phyloP scores from a whole-genome alignment of 2,797 vertebrate genomes.

The Phoebastria nigripes region DNA sequence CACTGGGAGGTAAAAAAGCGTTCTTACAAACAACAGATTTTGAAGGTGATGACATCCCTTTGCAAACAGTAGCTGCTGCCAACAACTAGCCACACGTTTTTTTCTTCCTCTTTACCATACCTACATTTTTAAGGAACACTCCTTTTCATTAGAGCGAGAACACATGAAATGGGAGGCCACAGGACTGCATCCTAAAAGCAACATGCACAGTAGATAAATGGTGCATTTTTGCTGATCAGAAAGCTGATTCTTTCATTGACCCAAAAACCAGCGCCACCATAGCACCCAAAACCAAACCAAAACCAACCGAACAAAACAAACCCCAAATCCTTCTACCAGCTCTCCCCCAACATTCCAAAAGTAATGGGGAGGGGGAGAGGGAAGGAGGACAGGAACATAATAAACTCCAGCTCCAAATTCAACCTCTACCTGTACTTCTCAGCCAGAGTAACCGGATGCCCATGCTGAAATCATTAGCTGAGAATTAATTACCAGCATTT shows the following conservation, averaged over 20 bases:
- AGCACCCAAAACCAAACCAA: neutral
- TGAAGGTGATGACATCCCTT: conserved; percentile 56
- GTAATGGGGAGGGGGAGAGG: neutral
- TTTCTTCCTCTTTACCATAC: neutral
- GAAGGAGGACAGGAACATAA: neutral
- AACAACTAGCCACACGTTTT: conserved; percentile 27
- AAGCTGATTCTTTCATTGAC: neutral
- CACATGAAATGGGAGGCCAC: neutral
- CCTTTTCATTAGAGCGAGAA: neutral
- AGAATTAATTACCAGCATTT: conserved; percentile 9
- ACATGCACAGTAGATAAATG: neutral
- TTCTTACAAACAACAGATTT: conserved; percentile 45
- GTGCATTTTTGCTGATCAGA: neutral
- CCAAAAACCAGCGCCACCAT: neutral
- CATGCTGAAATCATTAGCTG: neutral
- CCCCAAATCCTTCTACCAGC: neutral
- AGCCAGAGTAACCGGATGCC: neutral
- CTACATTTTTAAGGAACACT: neutral
- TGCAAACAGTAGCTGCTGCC: conserved; percentile 53
- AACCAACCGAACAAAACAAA: neutral
- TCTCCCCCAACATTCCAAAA: neutral
- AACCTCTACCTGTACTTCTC: neutral
- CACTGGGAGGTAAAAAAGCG: conserved; percentile 25
- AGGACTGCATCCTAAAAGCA: neutral
- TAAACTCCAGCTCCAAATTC: neutral